A percentile compares a stretch with the other conserved stretches of the same genome.
Conservation (phyloP, 2,888 invertebrate genomes). For the Nipponacmea schrenckii region DNA sequence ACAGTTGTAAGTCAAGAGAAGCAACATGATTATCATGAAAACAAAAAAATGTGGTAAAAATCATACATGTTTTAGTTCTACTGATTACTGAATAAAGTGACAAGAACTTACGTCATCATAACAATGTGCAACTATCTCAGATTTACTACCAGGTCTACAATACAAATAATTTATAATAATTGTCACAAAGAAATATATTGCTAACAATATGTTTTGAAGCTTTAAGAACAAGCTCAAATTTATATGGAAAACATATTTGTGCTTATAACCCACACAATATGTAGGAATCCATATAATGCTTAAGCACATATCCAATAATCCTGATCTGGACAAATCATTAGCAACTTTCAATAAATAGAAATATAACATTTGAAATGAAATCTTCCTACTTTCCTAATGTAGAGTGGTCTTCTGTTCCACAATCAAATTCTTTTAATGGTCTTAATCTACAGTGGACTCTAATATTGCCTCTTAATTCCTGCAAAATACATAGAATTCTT, state of each 20-base stretch:
- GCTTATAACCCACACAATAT: too few relatives aligned
- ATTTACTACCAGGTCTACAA: constrained; percentile 52
- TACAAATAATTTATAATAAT: constrained; percentile 8
- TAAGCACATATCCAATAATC: too few relatives aligned
- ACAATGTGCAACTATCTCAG: constrained; percentile 56
- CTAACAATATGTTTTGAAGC: neutral
- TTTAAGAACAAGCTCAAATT: neutral
- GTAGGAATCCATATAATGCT: too few relatives aligned
- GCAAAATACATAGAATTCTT: constrained; percentile 15
- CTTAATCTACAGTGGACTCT: constrained; percentile 59
- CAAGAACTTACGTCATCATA: constrained; percentile 58
- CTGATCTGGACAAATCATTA: too few relatives aligned
- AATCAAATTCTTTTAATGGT: constrained; percentile 59
- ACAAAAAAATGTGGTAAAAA: too few relatives aligned
- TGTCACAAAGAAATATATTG: too few relatives aligned
- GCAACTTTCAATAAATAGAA: too few relatives aligned
- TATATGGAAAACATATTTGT: too few relatives aligned
- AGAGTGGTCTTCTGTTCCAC: constrained; percentile 45
- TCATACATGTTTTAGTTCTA: too few relatives aligned
- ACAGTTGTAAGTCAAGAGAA: neutral
- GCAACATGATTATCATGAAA: neutral
- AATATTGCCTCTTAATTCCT: constrained; percentile 62
- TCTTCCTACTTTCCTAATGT: constrained; percentile 47
- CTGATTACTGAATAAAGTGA: too few relatives aligned
- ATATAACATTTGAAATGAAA: neutral